phyloP scores from a whole-genome alignment of 37 sponge, comb jelly and placozoan genomes.

The Chondrilla cf. caribensis region DNA sequence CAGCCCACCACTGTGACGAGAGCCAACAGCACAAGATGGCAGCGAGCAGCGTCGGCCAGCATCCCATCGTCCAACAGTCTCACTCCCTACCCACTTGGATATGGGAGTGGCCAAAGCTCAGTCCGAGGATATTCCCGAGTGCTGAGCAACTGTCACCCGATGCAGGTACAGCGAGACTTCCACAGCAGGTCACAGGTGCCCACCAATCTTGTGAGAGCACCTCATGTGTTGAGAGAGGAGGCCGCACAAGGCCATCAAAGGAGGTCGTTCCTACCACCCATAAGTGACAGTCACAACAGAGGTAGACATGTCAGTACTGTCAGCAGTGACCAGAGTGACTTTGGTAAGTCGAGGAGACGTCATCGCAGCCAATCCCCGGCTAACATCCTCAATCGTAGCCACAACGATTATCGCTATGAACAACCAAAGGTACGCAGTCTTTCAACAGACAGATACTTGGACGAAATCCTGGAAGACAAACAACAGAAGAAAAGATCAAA shows the following conservation, averaged over 20 bases:
- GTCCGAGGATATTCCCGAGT: neutral
- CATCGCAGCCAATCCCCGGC: conserved; percentile 22
- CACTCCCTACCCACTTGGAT: neutral
- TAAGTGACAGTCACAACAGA: neutral
- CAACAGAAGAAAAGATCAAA: neutral
- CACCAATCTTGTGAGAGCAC: neutral
- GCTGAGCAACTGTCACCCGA: neutral
- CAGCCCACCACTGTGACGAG: neutral
- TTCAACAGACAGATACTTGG: conserved; percentile 11
- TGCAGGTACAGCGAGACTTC: neutral
- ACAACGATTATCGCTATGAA: conserved; percentile 13
- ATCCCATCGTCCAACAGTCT: neutral
- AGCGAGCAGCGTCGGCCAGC: neutral
- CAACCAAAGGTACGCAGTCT: neutral
- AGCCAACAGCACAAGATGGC: neutral
- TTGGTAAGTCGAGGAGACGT: neutral
- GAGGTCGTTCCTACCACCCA: neutral
- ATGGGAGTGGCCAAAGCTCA: neutral
- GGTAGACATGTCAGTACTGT: neutral
- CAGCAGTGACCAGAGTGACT: neutral
- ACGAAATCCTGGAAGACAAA: no score
- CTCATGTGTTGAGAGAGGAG: conserved; percentile 6
- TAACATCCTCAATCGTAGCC: conserved; percentile 1
- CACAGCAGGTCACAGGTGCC: neutral
- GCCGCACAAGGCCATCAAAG: neutral